Conservation (phyloP, 2,797 vertebrate genomes). For the Melanotaenia boesemani region DNA sequence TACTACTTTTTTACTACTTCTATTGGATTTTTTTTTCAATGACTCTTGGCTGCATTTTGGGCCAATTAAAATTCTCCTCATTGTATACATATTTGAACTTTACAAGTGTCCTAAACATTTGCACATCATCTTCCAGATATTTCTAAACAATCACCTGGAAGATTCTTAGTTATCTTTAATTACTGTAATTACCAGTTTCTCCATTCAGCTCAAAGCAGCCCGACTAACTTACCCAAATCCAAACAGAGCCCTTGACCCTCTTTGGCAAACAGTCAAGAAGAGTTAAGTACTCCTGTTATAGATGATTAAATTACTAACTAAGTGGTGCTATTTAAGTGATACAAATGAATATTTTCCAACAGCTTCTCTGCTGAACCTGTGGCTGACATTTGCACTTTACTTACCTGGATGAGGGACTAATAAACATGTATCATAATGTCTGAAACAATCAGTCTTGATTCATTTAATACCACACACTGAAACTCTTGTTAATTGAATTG, state of each 20-base stretch:
- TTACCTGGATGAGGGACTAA: conserved; percentile 65
- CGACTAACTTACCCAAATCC: neutral
- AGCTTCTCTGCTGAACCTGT: conserved; percentile 57
- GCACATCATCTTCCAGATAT: conserved; percentile 7
- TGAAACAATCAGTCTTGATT: conserved; percentile 11
- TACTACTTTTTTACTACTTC: too few species aligned
- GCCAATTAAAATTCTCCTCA: neutral
- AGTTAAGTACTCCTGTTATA: conserved; percentile 13
- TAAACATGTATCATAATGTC: conserved; percentile 53
- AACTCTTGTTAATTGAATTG: conserved; percentile 27
- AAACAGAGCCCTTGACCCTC: conserved; percentile 5
- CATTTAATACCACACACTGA: neutral
- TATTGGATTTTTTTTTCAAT: neutral
- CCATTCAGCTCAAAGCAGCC: conserved; percentile 7
- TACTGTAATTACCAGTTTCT: conserved; percentile 15
- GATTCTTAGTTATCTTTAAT: neutral
- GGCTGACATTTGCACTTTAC: conserved; percentile 84
- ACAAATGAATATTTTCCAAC: conserved; percentile 24
- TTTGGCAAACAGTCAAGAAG: neutral
- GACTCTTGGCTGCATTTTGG: neutral
- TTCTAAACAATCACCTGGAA: conserved; percentile 4
- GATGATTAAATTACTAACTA: conserved; percentile 49
- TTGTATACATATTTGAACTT: neutral
- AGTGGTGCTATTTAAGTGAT: conserved; percentile 33
- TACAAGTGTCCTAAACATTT: conserved; percentile 6